Percentiles rank a stretch among this genome's conserved stretches.
Evolutionary conservation across 2,888 invertebrate genomes (phyloP).

Genomic region (Trichacis sp.): DNA sequence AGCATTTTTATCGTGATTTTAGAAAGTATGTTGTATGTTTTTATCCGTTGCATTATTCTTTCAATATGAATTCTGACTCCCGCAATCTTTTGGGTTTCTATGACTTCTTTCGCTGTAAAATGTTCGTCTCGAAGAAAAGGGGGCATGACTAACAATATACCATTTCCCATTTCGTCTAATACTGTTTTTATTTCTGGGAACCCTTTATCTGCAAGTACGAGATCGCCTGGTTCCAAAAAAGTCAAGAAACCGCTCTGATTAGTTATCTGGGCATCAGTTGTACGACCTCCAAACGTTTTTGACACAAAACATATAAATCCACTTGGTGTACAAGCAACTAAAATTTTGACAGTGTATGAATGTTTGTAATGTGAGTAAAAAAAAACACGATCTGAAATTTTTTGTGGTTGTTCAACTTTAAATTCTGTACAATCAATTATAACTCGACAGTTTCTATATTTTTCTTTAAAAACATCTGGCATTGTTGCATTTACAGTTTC

Average conservation of each 20-base stretch:
- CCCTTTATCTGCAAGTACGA: constrained; percentile 41
- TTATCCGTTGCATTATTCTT: constrained; percentile 25
- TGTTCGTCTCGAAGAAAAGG: constrained; percentile 27
- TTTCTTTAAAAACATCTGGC: constrained; percentile 21
- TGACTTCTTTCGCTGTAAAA: constrained; percentile 26
- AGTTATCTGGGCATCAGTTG: constrained; percentile 23
- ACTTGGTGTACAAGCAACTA: constrained; percentile 32
- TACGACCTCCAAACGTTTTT: constrained; percentile 17
- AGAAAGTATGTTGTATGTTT: constrained; percentile 11
- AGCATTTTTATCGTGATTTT: constrained; percentile 16
- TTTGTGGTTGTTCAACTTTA: constrained; percentile 22
- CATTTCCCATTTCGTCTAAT: constrained; percentile 22
- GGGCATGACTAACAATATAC: constrained; percentile 33
- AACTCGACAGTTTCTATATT: constrained; percentile 28
- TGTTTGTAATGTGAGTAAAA: constrained; percentile 38
- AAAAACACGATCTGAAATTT: constrained; percentile 20
- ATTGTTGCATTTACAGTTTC: constrained; percentile 19
- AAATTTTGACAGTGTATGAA: constrained; percentile 31
- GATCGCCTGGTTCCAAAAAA: constrained; percentile 31
- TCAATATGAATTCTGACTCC: constrained; percentile 18
- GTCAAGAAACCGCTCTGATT: constrained; percentile 25
- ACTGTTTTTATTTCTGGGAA: constrained; percentile 25
- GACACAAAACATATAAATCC: constrained; percentile 26
- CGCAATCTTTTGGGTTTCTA: constrained; percentile 32
- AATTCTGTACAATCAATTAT: constrained; percentile 45